Percentiles rank a stretch among this genome's conserved stretches.
These are phyloP conservation scores for Cassiopea andromeda DNA, from an alignment of 30 jellyfish, hydroid and myxozoan species.

Conservation along the genomic window DNA sequence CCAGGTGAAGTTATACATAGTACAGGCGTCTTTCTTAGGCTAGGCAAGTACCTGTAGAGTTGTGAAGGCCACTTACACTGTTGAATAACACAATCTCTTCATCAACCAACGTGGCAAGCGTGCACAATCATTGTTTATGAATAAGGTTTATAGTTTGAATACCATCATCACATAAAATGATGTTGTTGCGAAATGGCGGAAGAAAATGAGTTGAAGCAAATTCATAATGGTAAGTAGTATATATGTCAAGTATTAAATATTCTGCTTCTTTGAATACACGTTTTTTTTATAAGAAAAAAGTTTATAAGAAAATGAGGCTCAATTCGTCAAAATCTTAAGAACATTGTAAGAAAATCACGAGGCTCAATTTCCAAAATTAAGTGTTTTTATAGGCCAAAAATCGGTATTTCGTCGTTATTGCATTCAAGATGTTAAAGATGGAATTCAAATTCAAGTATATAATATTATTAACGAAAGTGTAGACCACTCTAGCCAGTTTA, in stretches of 20 bases:
- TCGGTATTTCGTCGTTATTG: too few relatives aligned
- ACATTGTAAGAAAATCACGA: too few relatives aligned
- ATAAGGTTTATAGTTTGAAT: not conserved
- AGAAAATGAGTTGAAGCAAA: not conserved
- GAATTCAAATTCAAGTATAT: too few relatives aligned
- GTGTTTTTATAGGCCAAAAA: too few relatives aligned
- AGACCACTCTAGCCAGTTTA: too few relatives aligned
- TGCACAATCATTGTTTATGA: not conserved
- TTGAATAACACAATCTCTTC: not conserved
- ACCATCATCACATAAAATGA: not conserved
- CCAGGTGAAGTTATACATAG: not conserved
- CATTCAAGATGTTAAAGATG: too few relatives aligned
- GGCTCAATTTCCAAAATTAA: too few relatives aligned
- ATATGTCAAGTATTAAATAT: too few relatives aligned
- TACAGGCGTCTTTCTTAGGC: not conserved
- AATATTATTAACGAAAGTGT: too few relatives aligned
- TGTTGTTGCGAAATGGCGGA: not conserved
- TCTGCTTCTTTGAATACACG: not conserved
- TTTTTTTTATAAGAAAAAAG: too few relatives aligned
- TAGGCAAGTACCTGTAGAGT: not conserved
- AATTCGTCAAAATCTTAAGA: too few relatives aligned
- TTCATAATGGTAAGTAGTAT: not conserved
- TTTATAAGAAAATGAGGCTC: too few relatives aligned
- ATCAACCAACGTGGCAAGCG: conserved; percentile 6
- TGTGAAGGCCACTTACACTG: not conserved